phyloP scores from a whole-genome alignment of 2,888 invertebrate species.

The Monopis laevigella region DNA sequence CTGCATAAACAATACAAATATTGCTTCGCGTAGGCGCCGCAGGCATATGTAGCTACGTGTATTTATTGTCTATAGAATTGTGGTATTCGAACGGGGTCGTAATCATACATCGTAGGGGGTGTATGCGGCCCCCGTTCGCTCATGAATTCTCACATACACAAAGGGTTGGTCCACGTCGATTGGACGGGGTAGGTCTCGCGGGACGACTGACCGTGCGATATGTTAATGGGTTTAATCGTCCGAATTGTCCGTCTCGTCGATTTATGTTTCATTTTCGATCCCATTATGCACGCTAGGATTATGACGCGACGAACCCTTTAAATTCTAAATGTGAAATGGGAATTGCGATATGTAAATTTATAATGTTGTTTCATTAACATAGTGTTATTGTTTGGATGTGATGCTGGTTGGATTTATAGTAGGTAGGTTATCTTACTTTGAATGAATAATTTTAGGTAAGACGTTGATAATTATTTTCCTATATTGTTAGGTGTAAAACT shows the following conservation, averaged over 20 bases:
- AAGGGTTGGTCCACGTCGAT: conserved; percentile 49
- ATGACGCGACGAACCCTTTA: conserved; percentile 40
- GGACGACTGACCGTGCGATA: conserved; percentile 24
- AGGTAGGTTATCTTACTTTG: no score
- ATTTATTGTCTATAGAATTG: conserved; percentile 65
- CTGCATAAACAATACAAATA: conserved; percentile 62
- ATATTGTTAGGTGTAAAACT: no score
- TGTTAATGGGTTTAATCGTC: conserved; percentile 65
- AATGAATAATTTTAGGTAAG: no score
- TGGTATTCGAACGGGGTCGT: conserved; percentile 43
- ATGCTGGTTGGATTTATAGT: no score
- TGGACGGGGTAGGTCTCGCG: conserved; percentile 32
- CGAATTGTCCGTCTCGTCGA: conserved; percentile 53
- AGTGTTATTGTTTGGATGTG: no score
- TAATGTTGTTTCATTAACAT: conserved; percentile 11
- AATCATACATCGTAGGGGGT: conserved; percentile 61
- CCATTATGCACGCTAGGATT: conserved; percentile 57
- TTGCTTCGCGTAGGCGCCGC: conserved; percentile 42
- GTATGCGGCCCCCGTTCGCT: conserved; percentile 43
- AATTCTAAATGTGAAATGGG: conserved; percentile 39
- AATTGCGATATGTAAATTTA: conserved; percentile 43
- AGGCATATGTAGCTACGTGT: conserved; percentile 50
- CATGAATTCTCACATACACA: conserved; percentile 62
- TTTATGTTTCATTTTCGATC: conserved; percentile 68
- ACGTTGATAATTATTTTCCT: no score